Percentiles rank a stretch among this genome's conserved stretches.
Conservation (phyloP, 2,113 vertebrate species). For the Chaenocephalus aceratus region DNA sequence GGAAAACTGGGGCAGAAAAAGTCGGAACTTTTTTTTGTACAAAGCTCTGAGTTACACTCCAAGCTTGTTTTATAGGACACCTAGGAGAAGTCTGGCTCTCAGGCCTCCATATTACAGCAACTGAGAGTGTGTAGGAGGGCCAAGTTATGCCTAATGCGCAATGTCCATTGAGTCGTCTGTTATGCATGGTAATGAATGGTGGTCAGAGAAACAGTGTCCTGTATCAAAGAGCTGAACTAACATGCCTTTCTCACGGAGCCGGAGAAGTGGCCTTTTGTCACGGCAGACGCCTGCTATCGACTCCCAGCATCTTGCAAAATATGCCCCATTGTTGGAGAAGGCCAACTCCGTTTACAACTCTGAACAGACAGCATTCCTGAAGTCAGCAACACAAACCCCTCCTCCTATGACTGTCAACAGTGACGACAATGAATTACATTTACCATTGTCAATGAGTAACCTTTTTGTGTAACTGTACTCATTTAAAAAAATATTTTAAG, state of each 20-base stretch:
- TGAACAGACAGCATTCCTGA: constrained; percentile 75
- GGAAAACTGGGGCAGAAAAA: constrained; percentile 27
- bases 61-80: constrained; percentile 59
- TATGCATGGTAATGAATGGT: constrained; percentile 93
- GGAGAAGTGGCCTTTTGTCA: constrained; percentile 84
- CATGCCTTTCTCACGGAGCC: constrained; percentile 89
- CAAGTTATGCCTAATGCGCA: constrained; percentile 91
- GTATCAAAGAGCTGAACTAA: constrained; percentile 88
- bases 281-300: constrained; percentile 76
- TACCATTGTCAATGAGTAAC: not conserved
- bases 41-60: constrained; percentile 11
- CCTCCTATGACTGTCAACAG: constrained; percentile 39
- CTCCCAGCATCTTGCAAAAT: constrained; percentile 82
- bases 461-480: not conserved
- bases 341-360: constrained; percentile 81
- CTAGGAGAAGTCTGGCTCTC: constrained; percentile 52
- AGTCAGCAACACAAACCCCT: constrained; percentile 56
- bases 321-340: constrained; percentile 83
- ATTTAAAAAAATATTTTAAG: not conserved
- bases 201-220: constrained; percentile 91
- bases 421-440: constrained; percentile 19
- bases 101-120: constrained; percentile 53
- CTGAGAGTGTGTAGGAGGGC: constrained; percentile 83
- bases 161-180: constrained; percentile 92
- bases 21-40: constrained; percentile 8